phyloP scores from a whole-genome alignment of 2,888 invertebrate genomes.

The Chymomyza fuscimana region DNA sequence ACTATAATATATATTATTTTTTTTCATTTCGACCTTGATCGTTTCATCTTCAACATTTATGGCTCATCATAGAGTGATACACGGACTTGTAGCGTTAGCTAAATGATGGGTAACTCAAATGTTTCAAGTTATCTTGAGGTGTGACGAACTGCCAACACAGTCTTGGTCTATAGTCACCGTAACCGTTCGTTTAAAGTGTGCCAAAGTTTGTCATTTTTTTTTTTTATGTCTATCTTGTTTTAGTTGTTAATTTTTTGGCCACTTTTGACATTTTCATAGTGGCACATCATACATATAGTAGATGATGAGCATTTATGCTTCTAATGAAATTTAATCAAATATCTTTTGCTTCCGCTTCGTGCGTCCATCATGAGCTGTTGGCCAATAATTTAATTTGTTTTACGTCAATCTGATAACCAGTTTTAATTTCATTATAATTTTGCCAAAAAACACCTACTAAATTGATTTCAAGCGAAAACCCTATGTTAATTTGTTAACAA shows the following conservation, averaged over 20 bases:
- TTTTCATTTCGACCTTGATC: neutral
- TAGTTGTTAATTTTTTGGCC: constrained; percentile 38
- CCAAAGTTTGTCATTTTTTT: constrained; percentile 35
- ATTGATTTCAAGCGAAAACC: neutral
- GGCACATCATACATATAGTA: constrained; percentile 40
- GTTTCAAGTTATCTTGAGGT: constrained; percentile 37
- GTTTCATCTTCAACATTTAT: constrained; percentile 49
- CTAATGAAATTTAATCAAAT: constrained; percentile 57
- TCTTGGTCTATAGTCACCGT: neutral
- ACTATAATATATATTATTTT: no score
- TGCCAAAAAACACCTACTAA: neutral
- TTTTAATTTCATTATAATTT: constrained; percentile 50
- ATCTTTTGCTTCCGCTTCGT: constrained; percentile 50
- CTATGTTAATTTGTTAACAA: neutral
- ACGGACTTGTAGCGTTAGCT: constrained; percentile 22
- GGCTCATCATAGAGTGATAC: constrained; percentile 45
- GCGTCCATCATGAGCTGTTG: constrained; percentile 16
- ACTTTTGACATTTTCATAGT: constrained; percentile 63
- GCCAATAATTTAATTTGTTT: constrained; percentile 4
- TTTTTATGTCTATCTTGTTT: neutral
- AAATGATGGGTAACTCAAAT: constrained; percentile 51
- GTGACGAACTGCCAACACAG: constrained; percentile 62
- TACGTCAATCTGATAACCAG: constrained; percentile 60
- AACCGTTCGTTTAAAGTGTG: constrained; percentile 51
- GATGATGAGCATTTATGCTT: constrained; percentile 20